These are phyloP conservation scores for Hyphantria cunea DNA, from an alignment of 1,140 invertebrate species.

Conservation along the genomic window DNA sequence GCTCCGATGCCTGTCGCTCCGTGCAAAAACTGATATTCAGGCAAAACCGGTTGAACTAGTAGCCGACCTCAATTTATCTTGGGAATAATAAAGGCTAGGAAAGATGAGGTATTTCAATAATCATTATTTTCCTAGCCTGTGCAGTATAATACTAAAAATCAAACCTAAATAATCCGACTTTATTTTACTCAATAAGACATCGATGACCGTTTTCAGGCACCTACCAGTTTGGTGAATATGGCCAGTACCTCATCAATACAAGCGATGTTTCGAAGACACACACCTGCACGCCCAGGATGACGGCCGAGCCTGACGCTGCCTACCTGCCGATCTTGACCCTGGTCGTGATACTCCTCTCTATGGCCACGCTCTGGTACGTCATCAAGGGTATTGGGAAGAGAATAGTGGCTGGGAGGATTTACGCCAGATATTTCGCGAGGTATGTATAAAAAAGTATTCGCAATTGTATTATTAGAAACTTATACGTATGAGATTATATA, in stretches of 20 bases:
- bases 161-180: too few species aligned
- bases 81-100: too few species aligned
- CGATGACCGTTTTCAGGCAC: constrained; percentile 43
- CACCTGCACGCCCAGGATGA: constrained; percentile 61
- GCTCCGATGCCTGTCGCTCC: too few species aligned
- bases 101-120: too few species aligned
- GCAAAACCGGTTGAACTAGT: too few species aligned
- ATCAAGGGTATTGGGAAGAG: constrained; percentile 74
- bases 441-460: too few species aligned
- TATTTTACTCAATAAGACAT: too few species aligned
- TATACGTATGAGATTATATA: too few species aligned
- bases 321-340: constrained; percentile 71
- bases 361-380: constrained; percentile 78
- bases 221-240: constrained; percentile 71
- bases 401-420: constrained; percentile 60
- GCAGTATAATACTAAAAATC: too few species aligned
- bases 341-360: constrained; percentile 66
- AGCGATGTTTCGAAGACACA: constrained; percentile 46
- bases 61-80: too few species aligned
- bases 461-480: constrained; percentile 6
- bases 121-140: too few species aligned
- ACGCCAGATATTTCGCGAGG: constrained; percentile 71
- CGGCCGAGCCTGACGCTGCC: constrained; percentile 74
- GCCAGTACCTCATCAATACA: constrained; percentile 68
- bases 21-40: too few species aligned